Evolutionary conservation across 2,797 vertebrate genomes (phyloP), one percentile per base, ranked within the genome.

Genomic region (Sebastes minor): DNA sequence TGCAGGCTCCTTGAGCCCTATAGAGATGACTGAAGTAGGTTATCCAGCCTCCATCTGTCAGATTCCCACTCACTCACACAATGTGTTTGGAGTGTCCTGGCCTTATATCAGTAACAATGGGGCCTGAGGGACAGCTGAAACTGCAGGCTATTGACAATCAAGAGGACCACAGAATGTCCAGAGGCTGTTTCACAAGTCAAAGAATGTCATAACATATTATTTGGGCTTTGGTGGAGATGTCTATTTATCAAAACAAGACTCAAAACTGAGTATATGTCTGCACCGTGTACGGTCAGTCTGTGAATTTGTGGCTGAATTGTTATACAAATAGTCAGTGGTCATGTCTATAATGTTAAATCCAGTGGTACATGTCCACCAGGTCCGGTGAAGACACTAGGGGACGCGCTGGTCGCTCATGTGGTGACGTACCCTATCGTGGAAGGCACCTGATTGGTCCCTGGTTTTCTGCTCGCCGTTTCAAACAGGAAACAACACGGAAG

Each of bases 21-120:
- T 33, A 18, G 65, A 53, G 68, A 72, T 5, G 68, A 62, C 59
- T 61, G 27, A 78, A 84, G 71, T 56, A 86, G 71, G 60, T 71
- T 83, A 90, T 76, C 72, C 42, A 80, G 62, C 76, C 76, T 77
- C 88, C 92, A 92, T 93, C 88, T 94, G 91, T 84, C 84, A 80
- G 74, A 80, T 91, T 89, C 89, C 80, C 75, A 86, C 83, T 91
- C 88, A 18, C 74, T 88, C 76, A 33, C 75, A 64, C 76, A 55
- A 59, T 80, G 86, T 83, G 78, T 66, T 79, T 85, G 81, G 12
- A 61, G 55, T 53, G 30, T n/a, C 35, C 42, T 53, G 55, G 61
- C 20, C 59, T 88, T 71, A 23, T 42, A 83, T 86, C 65, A 49
- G 65, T 56, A 78, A 90, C 80, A 86, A 87, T 74, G 71, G 80